These are phyloP conservation scores for Silvanus unidentatus DNA, from an alignment of 2,888 invertebrate genomes.

Conservation along the genomic window DNA sequence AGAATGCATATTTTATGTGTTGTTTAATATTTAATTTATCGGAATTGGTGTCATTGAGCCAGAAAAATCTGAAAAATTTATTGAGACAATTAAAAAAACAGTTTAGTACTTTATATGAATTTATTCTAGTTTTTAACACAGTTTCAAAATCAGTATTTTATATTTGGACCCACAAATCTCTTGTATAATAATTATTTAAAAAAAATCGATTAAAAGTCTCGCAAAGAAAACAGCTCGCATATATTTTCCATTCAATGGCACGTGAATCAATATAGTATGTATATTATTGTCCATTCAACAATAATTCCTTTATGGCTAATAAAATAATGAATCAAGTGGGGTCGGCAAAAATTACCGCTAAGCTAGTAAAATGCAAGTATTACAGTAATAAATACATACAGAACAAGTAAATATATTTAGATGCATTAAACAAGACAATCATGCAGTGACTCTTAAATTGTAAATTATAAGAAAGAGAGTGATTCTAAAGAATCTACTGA, in stretches of 20 bases:
- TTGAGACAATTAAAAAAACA: slow-evolving; percentile 30
- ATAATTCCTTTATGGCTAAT: slow-evolving; percentile 3
- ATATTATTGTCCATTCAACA: slow-evolving; percentile 6
- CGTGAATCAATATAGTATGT: slow-evolving; percentile 1
- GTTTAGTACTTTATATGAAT: slow-evolving; percentile 23
- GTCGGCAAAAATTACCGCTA: neutral
- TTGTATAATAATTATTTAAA: too few species aligned
- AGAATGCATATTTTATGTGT: neutral
- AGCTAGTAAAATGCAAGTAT: slow-evolving; percentile 1
- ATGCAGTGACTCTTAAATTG: slow-evolving; percentile 32
- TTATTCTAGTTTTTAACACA: slow-evolving; percentile 25
- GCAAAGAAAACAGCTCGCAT: neutral
- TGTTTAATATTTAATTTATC: slow-evolving; percentile 26
- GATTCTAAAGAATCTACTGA: slow-evolving; percentile 48
- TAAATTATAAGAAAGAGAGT: slow-evolving; percentile 44
- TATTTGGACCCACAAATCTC: slow-evolving; percentile 32
- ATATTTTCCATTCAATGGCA: too few species aligned
- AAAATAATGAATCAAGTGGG: too few species aligned
- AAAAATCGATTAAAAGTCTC: too few species aligned
- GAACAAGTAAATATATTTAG: slow-evolving; percentile 17
- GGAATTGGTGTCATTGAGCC: slow-evolving; percentile 47
- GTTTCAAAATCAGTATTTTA: slow-evolving; percentile 13
- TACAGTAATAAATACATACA: slow-evolving; percentile 12
- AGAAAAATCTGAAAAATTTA: slow-evolving; percentile 45
- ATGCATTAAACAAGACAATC: slow-evolving; percentile 33